Conservation (phyloP, 2,113 vertebrate species). For the Xiphophorus maculatus region DNA sequence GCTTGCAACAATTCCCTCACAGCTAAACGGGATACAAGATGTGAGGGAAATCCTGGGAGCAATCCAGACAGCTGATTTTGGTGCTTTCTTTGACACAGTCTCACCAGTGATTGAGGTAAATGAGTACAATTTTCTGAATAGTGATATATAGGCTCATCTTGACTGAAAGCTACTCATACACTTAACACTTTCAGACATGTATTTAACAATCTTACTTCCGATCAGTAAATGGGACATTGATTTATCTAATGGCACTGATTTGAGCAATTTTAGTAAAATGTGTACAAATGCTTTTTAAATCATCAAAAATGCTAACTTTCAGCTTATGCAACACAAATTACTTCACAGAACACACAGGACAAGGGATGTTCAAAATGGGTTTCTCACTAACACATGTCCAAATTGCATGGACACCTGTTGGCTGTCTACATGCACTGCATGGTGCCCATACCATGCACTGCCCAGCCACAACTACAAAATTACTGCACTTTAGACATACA, state of each 20-base stretch:
- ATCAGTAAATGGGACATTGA: not conserved
- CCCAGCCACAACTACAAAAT: too few species aligned
- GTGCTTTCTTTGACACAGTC: slow-evolving; percentile 65
- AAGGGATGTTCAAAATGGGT: too few species aligned
- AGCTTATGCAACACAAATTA: too few species aligned
- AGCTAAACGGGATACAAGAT: slow-evolving; percentile 15
- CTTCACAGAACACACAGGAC: too few species aligned
- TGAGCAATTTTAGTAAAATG: not conserved
- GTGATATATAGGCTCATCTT: too few species aligned
- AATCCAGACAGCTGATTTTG: slow-evolving; percentile 39
- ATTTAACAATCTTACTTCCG: not conserved
- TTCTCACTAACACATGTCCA: too few species aligned
- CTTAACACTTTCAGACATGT: not conserved
- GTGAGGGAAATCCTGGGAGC: slow-evolving; percentile 51
- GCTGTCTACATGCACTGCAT: too few species aligned
- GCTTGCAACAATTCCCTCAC: slow-evolving; percentile 45
- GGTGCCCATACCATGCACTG: too few species aligned
- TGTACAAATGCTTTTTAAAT: not conserved
- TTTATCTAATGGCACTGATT: not conserved
- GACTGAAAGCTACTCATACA: not conserved
- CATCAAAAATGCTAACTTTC: too few species aligned
- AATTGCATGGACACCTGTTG: too few species aligned
- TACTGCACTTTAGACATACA: too few species aligned
- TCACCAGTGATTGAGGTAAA: slow-evolving; percentile 63
- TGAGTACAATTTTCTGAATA: too few species aligned